Base-by-base conservation (phyloP, 2,797 vertebrate genomes). In the Sciurus carolinensis region DNA sequence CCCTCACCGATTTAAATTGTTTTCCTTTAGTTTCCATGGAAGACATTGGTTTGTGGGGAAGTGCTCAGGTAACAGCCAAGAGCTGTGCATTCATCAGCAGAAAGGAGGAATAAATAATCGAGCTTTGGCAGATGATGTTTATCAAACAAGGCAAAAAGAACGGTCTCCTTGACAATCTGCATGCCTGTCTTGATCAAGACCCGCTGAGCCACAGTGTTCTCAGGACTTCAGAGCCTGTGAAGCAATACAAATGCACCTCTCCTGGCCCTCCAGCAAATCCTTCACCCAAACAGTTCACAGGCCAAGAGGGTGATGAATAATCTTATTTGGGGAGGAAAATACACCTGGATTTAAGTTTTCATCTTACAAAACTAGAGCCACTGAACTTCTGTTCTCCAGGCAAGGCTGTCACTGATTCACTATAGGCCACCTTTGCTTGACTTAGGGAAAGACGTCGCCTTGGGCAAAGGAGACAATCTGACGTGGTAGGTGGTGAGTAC, bases 121-220 rank as follows among this genome's bases (percentile, higher is more conserved):
- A 57, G 13, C 22, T 64, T 50, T 50, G 47, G 11, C 11, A 52
- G 88, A 17, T 69, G 57, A 47, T 28, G 36, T 76, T 57, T 28
- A 80, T 50, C 18, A 71, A 95, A 89, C 33, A n/a, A 87, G 4
- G 28, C 71, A 44, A 76, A 83, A 95, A 81, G 15, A 83, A 26
- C 7, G 3, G 0, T 62, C 39, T 87, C 52, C 71, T 26, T 83
- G 90, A 90, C 69, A 84, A 87, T 22, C 28, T 59, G 39, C 0
- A 0, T 76, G n/a, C 92, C 76, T 57, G 5, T 88, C 47, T 54
- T 62, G 50, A 82, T 64, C 36, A 79, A 13, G 9, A 22, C 26
- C 26, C 12, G 73, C 11, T 42, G 52, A 69, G 22, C 42, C 42
- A 39, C 42, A 6, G 69, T 1, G 9, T 5, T 86, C 57, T 20